Percentiles rank a stretch among this genome's conserved stretches.
Conservation (phyloP, 2,113 vertebrate genomes). For the Dasyprocta punctata region DNA sequence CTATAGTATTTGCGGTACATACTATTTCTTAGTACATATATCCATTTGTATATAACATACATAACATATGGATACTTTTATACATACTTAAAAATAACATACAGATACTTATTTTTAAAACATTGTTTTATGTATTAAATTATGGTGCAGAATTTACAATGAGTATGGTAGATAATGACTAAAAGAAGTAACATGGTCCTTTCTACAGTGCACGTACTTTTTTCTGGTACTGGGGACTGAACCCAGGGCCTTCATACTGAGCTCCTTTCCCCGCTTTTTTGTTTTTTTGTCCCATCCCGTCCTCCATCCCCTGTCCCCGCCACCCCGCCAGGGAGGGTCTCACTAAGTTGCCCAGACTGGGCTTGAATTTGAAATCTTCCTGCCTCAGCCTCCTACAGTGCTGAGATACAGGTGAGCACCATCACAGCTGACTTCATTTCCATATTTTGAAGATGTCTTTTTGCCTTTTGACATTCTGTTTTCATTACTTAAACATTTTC, state of each 20-base stretch:
- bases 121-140: background rate
- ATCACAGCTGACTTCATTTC: background rate
- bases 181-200: background rate
- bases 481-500: background rate
- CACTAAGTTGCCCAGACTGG: background rate
- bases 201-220: background rate
- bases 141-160: background rate
- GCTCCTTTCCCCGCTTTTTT: background rate
- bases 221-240: background rate
- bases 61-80: background rate
- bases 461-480: slow-evolving; percentile 28
- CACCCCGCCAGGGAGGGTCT: background rate
- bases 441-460: background rate
- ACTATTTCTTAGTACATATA: background rate
- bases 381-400: background rate
- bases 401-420: background rate
- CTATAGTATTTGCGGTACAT: slow-evolving; percentile 1
- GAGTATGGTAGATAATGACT: background rate
- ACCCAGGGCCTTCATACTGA: background rate
- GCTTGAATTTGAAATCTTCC: background rate
- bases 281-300: too few relatives aligned
- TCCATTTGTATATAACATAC: background rate
- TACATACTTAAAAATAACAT: background rate
- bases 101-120: background rate
- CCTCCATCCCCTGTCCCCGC: too few relatives aligned